Evolutionary conservation across 2,113 vertebrate genomes (phyloP).

Genomic region (Athene cunicularia): DNA sequence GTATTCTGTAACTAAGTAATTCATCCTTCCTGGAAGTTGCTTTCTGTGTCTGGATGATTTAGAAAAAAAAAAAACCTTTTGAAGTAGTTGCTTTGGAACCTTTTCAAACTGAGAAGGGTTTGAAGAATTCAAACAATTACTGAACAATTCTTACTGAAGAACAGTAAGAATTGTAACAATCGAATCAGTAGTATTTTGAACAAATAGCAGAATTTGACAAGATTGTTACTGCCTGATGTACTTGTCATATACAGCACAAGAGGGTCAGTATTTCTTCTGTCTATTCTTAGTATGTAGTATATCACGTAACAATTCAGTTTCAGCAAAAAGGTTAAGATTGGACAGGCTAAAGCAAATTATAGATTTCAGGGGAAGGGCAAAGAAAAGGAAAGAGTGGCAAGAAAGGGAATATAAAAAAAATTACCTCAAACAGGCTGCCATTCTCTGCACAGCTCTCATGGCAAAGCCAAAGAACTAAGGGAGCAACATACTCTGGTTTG

Average conservation of each 20-base stretch:
- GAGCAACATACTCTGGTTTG: constrained; percentile 92
- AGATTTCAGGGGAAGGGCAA: background rate
- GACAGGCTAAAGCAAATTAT: background rate
- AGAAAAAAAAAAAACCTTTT: background rate
- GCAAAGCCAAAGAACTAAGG: constrained; percentile 94
- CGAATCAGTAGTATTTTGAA: background rate
- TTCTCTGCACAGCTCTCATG: constrained; percentile 93
- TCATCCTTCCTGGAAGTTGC: background rate
- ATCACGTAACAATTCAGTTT: background rate
- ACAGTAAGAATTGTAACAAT: background rate
- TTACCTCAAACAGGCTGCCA: constrained; percentile 94
- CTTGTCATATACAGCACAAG: background rate
- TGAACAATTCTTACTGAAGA: too few relatives aligned
- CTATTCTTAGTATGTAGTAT: background rate
- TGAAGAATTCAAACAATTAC: too few relatives aligned
- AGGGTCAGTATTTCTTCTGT: background rate
- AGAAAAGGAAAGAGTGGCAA: background rate
- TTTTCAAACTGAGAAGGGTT: background rate
- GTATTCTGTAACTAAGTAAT: background rate
- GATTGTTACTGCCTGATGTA: background rate
- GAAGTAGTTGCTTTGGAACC: background rate
- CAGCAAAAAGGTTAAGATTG: background rate
- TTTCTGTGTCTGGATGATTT: background rate
- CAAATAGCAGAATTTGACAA: background rate
- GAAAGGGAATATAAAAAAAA: background rate